Evolutionary conservation across 2,113 vertebrate genomes (phyloP).

Genomic region (Rhea pennata): DNA sequence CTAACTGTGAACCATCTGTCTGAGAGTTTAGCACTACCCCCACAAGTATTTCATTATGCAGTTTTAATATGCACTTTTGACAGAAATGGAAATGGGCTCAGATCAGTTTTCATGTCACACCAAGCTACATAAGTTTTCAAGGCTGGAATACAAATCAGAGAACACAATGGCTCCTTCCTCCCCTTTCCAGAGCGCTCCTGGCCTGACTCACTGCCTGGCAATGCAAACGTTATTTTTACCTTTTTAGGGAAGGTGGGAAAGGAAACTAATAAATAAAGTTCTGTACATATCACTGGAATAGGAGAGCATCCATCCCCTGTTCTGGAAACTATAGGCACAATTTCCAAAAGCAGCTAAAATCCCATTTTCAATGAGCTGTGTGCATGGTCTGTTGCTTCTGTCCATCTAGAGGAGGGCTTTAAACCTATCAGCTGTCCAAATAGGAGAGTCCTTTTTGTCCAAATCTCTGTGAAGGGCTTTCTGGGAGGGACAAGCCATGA

Average conservation of each 20-base stretch:
- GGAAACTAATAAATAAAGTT: constrained; percentile 9
- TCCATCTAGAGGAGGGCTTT: neutral
- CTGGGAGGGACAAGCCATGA: neutral
- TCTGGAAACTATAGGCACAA: accelerated
- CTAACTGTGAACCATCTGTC: constrained; percentile 75
- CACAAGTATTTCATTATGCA: constrained; percentile 71
- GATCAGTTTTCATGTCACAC: constrained; percentile 63
- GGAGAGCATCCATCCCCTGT: neutral
- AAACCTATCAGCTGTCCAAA: neutral
- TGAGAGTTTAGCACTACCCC: constrained; percentile 69
- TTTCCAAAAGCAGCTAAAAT: neutral
- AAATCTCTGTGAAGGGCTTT: neutral
- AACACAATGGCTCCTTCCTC: constrained; percentile 3
- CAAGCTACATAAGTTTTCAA: constrained; percentile 54
- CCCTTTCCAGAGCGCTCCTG: neutral
- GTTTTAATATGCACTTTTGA: constrained; percentile 64
- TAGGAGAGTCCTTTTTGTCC: neutral
- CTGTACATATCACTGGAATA: accelerated
- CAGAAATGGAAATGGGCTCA: constrained; percentile 66
- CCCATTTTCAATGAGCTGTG: accelerated
- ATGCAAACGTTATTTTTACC: neutral
- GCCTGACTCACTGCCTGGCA: neutral
- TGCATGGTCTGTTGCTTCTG: neutral
- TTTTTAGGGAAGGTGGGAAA: neutral
- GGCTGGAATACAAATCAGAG: constrained; percentile 51